Evolutionary conservation across 2,797 vertebrate species (phyloP).

Genomic region (Ctenopoma kingsleyae): DNA sequence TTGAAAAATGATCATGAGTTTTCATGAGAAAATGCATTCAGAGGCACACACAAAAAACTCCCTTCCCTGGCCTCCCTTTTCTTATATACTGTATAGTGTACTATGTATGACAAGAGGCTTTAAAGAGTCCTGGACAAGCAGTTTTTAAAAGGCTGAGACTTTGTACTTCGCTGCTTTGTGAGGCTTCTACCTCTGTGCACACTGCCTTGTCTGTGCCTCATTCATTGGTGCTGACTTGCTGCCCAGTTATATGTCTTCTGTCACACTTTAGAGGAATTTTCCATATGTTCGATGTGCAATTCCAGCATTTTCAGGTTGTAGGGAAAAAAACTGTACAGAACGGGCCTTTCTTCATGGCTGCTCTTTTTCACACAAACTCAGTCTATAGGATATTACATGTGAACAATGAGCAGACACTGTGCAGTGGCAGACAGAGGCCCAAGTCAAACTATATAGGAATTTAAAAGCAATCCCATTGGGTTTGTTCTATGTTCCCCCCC

Average conservation of each 20-base stretch:
- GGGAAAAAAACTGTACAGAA: conserved; percentile 22
- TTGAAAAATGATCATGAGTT: conserved; percentile 44
- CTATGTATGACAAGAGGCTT: conserved; percentile 42
- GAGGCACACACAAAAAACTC: conserved; percentile 10
- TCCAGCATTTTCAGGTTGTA: conserved; percentile 31
- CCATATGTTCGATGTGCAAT: conserved; percentile 63
- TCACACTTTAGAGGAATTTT: conserved; percentile 75
- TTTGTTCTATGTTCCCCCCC: conserved; percentile 59
- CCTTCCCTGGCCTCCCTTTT: not conserved
- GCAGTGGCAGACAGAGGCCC: conserved; percentile 48
- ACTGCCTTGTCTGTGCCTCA: conserved; percentile 50
- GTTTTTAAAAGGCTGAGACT: conserved; percentile 51
- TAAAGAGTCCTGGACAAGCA: conserved; percentile 31
- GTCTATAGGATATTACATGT: conserved; percentile 30
- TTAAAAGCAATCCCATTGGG: conserved; percentile 68
- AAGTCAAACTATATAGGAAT: conserved; percentile 65
- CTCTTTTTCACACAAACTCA: conserved; percentile 30
- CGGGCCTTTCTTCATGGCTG: conserved; percentile 9
- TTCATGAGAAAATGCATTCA: conserved; percentile 5
- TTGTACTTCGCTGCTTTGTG: conserved; percentile 17
- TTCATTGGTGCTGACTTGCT: conserved; percentile 40
- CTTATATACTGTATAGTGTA: conserved; percentile 21
- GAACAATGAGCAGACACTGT: conserved; percentile 55
- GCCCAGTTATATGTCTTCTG: conserved; percentile 65
- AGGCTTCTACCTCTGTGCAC: conserved; percentile 53